phyloP scores from a whole-genome alignment of 1,140 invertebrate species.

The Theocolax elegans region DNA sequence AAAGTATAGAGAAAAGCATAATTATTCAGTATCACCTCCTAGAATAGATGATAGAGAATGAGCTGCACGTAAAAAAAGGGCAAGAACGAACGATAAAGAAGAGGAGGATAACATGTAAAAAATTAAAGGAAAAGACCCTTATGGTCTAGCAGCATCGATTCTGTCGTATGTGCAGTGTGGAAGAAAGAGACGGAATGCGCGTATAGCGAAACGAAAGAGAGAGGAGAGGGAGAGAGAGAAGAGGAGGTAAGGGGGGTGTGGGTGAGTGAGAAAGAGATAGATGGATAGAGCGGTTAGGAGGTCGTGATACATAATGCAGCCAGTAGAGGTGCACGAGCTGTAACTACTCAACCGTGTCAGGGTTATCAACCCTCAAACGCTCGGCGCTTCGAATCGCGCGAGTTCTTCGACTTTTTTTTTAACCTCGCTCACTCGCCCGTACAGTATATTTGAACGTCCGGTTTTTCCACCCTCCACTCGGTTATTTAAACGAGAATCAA shows the following conservation, averaged over 20 bases:
- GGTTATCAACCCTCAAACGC: slow-evolving; percentile 53
- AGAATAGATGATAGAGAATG: slow-evolving; percentile 8
- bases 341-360: slow-evolving; percentile 61
- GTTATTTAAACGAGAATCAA: no score
- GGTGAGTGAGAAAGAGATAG: neutral
- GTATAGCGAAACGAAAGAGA: no score
- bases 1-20: slow-evolving; percentile 2
- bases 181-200: no score
- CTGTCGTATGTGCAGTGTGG: neutral
- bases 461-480: no score
- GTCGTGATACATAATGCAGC: slow-evolving; percentile 61
- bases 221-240: neutral
- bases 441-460: no score
- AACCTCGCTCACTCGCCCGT: no score
- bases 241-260: neutral
- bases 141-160: neutral
- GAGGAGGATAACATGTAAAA: neutral
- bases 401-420: no score
- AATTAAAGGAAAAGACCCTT: neutral
- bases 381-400: no score
- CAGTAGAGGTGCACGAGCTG: slow-evolving; percentile 44
- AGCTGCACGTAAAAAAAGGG: neutral
- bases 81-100: neutral
- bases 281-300: slow-evolving; percentile 48
- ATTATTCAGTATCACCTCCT: slow-evolving; percentile 8